Conservation (phyloP, 1,140 invertebrate species). For the Agrypnia vestita region DNA sequence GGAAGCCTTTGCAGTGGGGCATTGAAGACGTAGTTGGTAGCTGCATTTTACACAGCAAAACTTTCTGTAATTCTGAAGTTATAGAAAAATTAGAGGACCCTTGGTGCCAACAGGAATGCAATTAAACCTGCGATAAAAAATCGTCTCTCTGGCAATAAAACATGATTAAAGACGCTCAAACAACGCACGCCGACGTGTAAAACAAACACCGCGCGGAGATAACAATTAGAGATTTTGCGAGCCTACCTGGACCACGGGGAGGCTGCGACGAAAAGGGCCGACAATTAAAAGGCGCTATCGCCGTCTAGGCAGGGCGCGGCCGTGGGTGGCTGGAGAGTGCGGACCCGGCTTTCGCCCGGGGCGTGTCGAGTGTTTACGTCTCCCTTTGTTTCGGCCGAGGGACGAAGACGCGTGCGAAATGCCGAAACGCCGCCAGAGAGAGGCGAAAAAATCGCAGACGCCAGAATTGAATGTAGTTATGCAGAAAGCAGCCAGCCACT, state of each 20-base stretch:
- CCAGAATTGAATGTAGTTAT: too few relatives aligned
- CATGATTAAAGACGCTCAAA: background rate
- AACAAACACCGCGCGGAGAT: constrained; percentile 6
- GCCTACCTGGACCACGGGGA: background rate
- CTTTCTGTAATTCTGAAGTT: too few relatives aligned
- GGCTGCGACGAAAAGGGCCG: background rate
- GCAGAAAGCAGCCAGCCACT: background rate
- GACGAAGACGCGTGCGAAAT: background rate
- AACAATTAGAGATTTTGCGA: background rate
- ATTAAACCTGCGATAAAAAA: too few relatives aligned
- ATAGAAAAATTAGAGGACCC: too few relatives aligned
- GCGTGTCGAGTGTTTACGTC: constrained; percentile 13
- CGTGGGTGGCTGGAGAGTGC: background rate
- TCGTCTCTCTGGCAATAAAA: background rate
- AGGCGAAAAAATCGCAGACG: background rate
- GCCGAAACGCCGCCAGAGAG: background rate
- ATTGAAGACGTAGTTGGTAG: too few relatives aligned
- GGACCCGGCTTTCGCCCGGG: constrained; percentile 2
- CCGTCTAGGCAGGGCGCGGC: background rate
- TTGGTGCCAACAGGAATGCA: too few relatives aligned
- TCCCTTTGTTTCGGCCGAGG: background rate
- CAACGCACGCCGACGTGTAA: constrained; percentile 1
- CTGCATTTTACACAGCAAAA: too few relatives aligned
- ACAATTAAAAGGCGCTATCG: constrained; percentile 20
- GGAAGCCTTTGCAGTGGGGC: too few relatives aligned